Conservation (phyloP, 2,113 vertebrate species). For the Lycaon pictus region DNA sequence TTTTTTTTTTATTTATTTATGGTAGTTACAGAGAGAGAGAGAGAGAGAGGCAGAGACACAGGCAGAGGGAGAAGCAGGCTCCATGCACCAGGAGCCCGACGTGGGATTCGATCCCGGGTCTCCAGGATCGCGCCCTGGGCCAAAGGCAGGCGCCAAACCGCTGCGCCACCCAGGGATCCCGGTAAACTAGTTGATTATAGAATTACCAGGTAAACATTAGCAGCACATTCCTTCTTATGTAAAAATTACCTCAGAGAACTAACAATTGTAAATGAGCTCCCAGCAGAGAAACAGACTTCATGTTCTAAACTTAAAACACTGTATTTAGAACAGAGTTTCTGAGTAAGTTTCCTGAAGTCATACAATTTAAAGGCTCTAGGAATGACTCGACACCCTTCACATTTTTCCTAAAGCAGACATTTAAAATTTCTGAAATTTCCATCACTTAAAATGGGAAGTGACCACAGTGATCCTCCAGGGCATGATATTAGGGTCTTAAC, state of each 20-base stretch:
- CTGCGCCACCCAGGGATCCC: too few relatives aligned
- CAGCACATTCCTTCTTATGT: not conserved
- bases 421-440: constrained; percentile 49
- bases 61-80: too few relatives aligned
- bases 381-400: not conserved
- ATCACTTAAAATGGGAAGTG: constrained; percentile 45
- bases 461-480: not conserved
- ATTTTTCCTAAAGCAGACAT: constrained; percentile 23
- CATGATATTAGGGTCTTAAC: not conserved
- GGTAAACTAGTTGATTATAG: not conserved
- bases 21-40: too few relatives aligned
- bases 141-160: too few relatives aligned
- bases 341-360: constrained; percentile 15
- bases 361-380: constrained; percentile 12
- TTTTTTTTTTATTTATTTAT: too few relatives aligned
- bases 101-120: too few relatives aligned
- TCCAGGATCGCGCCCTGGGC: too few relatives aligned
- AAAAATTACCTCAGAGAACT: constrained; percentile 59
- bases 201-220: not conserved
- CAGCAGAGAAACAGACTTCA: constrained; percentile 7
- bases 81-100: too few relatives aligned
- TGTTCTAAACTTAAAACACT: constrained; percentile 38
- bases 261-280: constrained; percentile 17
- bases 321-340: constrained; percentile 15
- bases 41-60: too few relatives aligned